Conservation (phyloP, 2,113 vertebrate species). For the Orycteropus afer region DNA sequence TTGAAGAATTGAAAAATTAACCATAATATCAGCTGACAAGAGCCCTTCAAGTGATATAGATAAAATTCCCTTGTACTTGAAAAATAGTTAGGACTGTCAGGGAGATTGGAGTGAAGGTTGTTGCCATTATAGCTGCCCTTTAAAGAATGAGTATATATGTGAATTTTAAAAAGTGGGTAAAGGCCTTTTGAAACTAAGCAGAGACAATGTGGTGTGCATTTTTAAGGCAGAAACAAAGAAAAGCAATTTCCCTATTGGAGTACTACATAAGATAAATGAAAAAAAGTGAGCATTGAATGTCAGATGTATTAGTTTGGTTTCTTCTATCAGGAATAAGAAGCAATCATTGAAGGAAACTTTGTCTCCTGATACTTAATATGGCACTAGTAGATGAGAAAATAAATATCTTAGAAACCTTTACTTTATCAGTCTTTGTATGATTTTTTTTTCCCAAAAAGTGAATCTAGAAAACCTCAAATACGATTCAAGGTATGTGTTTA, state of each 20-base stretch:
- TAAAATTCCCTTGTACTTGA: not conserved
- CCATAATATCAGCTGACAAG: not conserved
- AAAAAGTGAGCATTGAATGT: not conserved
- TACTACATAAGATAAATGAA: not conserved
- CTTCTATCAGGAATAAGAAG: not conserved
- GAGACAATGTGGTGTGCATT: not conserved
- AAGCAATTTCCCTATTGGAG: not conserved
- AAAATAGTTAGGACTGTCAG: not conserved
- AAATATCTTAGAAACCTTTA: not conserved
- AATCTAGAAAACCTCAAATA: not conserved
- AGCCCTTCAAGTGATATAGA: not conserved
- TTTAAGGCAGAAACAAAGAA: not conserved
- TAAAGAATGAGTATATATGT: not conserved
- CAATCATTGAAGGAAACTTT: not conserved
- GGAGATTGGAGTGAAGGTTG: not conserved
- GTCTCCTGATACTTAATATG: not conserved
- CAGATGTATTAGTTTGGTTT: not conserved
- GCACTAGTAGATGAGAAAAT: not conserved
- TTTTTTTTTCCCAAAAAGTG: not conserved
- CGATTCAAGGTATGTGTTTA: not conserved
- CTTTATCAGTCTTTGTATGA: not conserved
- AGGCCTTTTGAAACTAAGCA: not conserved
- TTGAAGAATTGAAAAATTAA: not conserved
- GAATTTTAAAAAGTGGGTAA: not conserved
- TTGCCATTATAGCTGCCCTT: not conserved